These are phyloP conservation scores for Platygyra sinensis DNA, from an alignment of 64 coral and sea anemone genomes.

Conservation along the genomic window DNA sequence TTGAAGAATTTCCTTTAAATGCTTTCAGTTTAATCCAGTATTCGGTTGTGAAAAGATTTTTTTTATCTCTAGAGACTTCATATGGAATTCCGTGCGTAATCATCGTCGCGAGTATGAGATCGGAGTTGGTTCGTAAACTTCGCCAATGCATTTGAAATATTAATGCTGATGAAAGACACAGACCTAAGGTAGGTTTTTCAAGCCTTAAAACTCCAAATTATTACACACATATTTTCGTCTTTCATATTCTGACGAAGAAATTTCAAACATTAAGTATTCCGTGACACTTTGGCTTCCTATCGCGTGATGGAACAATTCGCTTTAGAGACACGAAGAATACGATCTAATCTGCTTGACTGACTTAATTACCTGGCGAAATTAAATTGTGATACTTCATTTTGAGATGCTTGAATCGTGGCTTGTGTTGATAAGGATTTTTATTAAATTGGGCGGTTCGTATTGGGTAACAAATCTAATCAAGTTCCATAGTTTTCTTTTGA, in stretches of 20 bases:
- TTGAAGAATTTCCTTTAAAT: neutral
- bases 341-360: neutral
- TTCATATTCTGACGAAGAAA: neutral
- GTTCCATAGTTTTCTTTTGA: constrained; percentile 4
- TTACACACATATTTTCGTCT: too few relatives aligned
- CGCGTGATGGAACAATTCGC: neutral
- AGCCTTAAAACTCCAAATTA: neutral
- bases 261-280: neutral
- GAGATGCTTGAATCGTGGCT: constrained; percentile 2
- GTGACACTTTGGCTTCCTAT: neutral
- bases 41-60: neutral
- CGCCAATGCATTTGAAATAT: constrained; percentile 16
- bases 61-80: neutral
- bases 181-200: neutral
- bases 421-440: constrained; percentile 18
- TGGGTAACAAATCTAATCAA: constrained; percentile 19
- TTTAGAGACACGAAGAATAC: neutral
- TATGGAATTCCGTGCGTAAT: neutral
- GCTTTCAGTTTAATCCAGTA: neutral
- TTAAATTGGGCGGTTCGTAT: neutral
- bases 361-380: constrained; percentile 37
- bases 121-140: neutral
- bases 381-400: constrained; percentile 41
- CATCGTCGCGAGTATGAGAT: too few relatives aligned
- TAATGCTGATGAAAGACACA: neutral